Conservation (phyloP, 37 sponge, comb jelly and placozoan genomes). For the Crambe crambe region DNA sequence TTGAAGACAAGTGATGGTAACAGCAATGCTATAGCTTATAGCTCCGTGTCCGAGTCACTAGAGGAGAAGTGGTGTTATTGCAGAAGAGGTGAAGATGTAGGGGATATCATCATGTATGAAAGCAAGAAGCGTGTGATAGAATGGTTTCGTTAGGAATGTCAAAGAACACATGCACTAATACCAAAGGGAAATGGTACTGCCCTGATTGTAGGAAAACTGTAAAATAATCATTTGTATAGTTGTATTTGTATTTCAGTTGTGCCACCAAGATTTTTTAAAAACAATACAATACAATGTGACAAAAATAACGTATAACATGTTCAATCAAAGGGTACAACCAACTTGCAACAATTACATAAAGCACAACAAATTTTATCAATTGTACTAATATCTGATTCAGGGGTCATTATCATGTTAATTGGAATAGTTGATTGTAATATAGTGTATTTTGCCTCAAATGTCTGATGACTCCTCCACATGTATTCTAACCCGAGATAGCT, state of each 20-base stretch:
- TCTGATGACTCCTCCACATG: neutral
- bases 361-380: neutral
- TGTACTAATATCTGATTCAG: neutral
- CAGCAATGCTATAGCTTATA: too few species aligned
- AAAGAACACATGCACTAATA: neutral
- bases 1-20: too few species aligned
- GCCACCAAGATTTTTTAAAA: neutral
- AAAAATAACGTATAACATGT: too few species aligned
- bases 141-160: neutral
- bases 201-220: neutral
- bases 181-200: neutral
- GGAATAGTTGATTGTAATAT: neutral
- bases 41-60: too few species aligned
- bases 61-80: neutral
- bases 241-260: neutral
- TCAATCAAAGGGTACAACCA: neutral
- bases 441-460: neutral
- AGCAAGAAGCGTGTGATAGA: neutral
- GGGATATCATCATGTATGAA: neutral
- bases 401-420: neutral
- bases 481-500: neutral
- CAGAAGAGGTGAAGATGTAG: neutral
- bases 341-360: neutral
- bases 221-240: neutral
- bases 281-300: neutral